Conservation (phyloP, 2,888 invertebrate species). For the Ornithoptera priamus region DNA sequence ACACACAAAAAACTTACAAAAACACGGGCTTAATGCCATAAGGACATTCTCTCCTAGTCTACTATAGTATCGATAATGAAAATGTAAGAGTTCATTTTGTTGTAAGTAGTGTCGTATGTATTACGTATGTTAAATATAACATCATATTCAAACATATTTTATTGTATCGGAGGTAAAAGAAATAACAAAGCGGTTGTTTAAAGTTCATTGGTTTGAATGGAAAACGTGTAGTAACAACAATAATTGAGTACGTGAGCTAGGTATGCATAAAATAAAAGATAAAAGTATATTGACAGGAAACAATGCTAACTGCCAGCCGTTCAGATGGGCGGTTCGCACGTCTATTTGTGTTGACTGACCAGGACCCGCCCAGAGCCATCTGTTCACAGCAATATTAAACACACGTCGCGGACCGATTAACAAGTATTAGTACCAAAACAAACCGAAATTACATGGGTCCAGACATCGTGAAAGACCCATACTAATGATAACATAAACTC, state of each 20-base stretch:
- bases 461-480: slow-evolving; percentile 10
- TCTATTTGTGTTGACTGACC: slow-evolving; percentile 65
- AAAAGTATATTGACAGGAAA: slow-evolving; percentile 28
- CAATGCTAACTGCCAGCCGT: slow-evolving; percentile 21
- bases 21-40: too few species aligned
- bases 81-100: too few species aligned
- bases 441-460: slow-evolving; percentile 38
- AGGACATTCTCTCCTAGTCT: too few species aligned
- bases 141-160: too few species aligned
- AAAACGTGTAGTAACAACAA: neutral
- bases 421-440: slow-evolving; percentile 50
- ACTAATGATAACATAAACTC: too few species aligned
- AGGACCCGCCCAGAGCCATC: slow-evolving; percentile 52
- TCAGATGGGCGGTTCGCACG: slow-evolving; percentile 48
- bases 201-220: neutral
- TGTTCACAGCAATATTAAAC: slow-evolving; percentile 60
- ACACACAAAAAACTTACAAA: too few species aligned
- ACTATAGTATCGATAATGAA: too few species aligned
- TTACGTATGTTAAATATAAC: too few species aligned
- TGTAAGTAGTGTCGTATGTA: too few species aligned
- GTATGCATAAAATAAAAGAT: slow-evolving; percentile 17
- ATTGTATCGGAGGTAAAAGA: too few species aligned
- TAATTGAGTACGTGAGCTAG: slow-evolving; percentile 13
- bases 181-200: neutral
- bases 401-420: slow-evolving; percentile 57